Percentiles rank a stretch among this genome's conserved stretches.
phyloP scores from a whole-genome alignment of 2,113 vertebrate genomes.

The Chamaetylas fuelleborni region DNA sequence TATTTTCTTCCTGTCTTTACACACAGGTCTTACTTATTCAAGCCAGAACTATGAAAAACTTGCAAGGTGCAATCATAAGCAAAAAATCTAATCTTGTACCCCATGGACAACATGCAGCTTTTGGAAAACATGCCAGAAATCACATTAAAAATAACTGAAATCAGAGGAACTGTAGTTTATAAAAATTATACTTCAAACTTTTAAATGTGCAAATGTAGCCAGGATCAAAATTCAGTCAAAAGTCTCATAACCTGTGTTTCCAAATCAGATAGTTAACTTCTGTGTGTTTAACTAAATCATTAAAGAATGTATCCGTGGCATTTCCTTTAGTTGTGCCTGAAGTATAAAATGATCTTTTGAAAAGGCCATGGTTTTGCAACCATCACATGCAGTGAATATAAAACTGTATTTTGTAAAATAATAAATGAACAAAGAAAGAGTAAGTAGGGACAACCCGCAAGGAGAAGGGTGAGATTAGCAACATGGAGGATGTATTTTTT shows the following conservation, averaged over 20 bases:
- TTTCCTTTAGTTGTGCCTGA: neutral
- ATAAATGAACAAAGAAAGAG: neutral
- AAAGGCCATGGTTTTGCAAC: neutral
- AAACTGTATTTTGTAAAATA: neutral
- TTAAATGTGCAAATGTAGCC: neutral
- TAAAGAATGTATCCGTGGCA: neutral
- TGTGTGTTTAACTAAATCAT: neutral
- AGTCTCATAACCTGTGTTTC: neutral
- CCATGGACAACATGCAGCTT: fast-evolving
- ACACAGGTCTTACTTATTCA: neutral
- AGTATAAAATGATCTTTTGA: neutral
- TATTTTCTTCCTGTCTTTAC: neutral
- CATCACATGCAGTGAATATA: neutral
- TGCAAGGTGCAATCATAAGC: neutral
- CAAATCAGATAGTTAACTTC: neutral
- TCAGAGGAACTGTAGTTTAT: neutral
- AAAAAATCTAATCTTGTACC: neutral
- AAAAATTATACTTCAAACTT: neutral
- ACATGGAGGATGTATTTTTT: fast-evolving
- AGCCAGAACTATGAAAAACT: neutral
- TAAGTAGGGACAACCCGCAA: neutral
- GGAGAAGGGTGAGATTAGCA: neutral
- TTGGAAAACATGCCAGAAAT: neutral
- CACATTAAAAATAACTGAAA: neutral
- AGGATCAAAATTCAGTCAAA: neutral